Evolutionary conservation across 2,797 vertebrate species (phyloP).

Genomic region (Malacoctenus gilli): DNA sequence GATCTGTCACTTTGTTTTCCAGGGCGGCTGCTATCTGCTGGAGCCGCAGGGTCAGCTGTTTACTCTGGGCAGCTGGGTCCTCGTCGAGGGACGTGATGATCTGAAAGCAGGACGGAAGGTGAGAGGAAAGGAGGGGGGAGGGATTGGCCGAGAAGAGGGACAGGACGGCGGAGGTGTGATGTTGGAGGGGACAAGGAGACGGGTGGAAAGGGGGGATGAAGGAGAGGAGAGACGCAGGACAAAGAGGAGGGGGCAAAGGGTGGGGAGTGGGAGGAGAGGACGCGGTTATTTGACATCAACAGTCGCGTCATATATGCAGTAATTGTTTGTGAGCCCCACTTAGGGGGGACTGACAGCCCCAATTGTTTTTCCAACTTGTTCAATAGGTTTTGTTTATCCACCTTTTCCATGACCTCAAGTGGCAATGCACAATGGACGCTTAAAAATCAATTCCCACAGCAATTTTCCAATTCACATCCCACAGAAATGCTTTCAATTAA

Average conservation of each 20-base stretch:
- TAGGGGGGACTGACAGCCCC: constrained; percentile 70
- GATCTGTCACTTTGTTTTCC: constrained; percentile 98
- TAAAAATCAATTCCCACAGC: constrained; percentile 78
- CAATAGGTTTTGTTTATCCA: constrained; percentile 78
- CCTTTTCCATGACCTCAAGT: constrained; percentile 71
- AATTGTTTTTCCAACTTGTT: constrained; percentile 78
- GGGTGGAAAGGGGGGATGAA: constrained; percentile 2
- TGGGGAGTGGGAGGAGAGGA: constrained; percentile 37
- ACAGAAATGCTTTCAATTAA: constrained; percentile 82
- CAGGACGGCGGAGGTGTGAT: constrained; percentile 14
- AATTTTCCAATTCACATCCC: constrained; percentile 81
- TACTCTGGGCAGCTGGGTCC: constrained; percentile 95
- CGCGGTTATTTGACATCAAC: constrained; percentile 57
- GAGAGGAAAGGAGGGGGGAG: constrained; percentile 17
- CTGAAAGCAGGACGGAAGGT: constrained; percentile 70
- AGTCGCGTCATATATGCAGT: constrained; percentile 47
- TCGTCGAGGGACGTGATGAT: constrained; percentile 96
- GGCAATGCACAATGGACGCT: constrained; percentile 69
- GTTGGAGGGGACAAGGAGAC: constrained; percentile 9
- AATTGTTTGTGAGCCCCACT: constrained; percentile 64
- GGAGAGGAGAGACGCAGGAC: constrained; percentile 18
- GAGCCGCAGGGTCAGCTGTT: constrained; percentile 96
- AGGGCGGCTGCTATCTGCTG: constrained; percentile 95
- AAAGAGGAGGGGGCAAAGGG: constrained; percentile 27
- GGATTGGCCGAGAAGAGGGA: constrained; percentile 1